phyloP scores from a whole-genome alignment of 2,797 vertebrate species.

The Eulemur mongoz region DNA sequence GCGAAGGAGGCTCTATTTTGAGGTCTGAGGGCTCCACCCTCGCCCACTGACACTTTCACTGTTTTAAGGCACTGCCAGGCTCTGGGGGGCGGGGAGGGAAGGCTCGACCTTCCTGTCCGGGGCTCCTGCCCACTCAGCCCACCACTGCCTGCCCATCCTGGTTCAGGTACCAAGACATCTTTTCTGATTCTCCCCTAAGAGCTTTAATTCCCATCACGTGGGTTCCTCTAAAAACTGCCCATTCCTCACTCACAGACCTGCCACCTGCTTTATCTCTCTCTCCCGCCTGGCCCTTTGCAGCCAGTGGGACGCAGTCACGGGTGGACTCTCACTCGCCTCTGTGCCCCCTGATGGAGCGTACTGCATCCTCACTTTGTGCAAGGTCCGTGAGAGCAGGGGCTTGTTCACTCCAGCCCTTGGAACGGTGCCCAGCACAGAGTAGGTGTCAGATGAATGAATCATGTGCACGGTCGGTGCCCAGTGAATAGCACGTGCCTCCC shows the following conservation, averaged over 20 bases:
- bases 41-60: slow-evolving; percentile 41
- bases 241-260: background rate
- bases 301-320: background rate
- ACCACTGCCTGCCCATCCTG: background rate
- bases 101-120: background rate
- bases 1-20: slow-evolving; percentile 23
- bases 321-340: background rate
- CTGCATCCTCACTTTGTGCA: background rate
- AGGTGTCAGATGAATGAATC: background rate
- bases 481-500: background rate
- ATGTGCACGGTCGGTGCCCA: background rate
- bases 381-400: background rate
- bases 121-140: background rate
- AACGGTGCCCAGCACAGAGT: background rate
- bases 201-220: background rate
- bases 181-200: background rate
- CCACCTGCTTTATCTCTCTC: background rate
- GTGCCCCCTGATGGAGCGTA: background rate
- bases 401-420: background rate
- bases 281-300: background rate
- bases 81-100: background rate
- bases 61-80: background rate
- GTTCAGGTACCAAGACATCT: background rate
- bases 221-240: background rate
- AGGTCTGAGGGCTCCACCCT: slow-evolving; percentile 19